phyloP scores from a whole-genome alignment of 2,113 vertebrate genomes.

The Tachysurus vachellii region DNA sequence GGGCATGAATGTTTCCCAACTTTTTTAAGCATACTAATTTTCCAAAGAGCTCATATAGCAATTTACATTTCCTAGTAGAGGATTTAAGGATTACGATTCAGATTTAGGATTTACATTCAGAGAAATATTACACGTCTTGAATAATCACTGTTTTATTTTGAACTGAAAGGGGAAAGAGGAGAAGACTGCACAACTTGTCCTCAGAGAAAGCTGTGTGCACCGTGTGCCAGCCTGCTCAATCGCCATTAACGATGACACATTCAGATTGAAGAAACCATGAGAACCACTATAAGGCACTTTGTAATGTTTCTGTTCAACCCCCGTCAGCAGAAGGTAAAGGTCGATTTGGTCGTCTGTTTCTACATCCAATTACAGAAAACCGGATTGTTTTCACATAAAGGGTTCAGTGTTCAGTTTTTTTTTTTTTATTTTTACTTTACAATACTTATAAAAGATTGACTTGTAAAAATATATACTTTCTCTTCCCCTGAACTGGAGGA shows the following conservation, averaged over 20 bases:
- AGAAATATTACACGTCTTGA: background rate
- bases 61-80: background rate
- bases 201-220: slow-evolving; percentile 70
- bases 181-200: slow-evolving; percentile 55
- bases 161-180: slow-evolving; percentile 65
- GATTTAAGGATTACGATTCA: background rate
- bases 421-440: slow-evolving; percentile 80
- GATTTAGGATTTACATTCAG: background rate
- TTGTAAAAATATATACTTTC: slow-evolving; percentile 88
- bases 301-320: slow-evolving; percentile 80
- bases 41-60: background rate
- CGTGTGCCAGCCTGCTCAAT: slow-evolving; percentile 72
- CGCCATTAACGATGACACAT: slow-evolving; percentile 79
- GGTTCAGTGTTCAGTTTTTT: slow-evolving; percentile 80
- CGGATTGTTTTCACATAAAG: slow-evolving; percentile 85
- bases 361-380: slow-evolving; percentile 50
- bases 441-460: slow-evolving; percentile 87
- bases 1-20: background rate
- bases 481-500: slow-evolving; percentile 89
- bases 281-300: slow-evolving; percentile 87
- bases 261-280: slow-evolving; percentile 82
- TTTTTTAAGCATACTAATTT: background rate
- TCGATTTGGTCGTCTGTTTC: slow-evolving; percentile 80
- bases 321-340: slow-evolving; percentile 76
- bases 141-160: background rate